These are phyloP conservation scores for Sylvietta virens DNA, from an alignment of 2,113 vertebrate genomes.

Conservation along the genomic window DNA sequence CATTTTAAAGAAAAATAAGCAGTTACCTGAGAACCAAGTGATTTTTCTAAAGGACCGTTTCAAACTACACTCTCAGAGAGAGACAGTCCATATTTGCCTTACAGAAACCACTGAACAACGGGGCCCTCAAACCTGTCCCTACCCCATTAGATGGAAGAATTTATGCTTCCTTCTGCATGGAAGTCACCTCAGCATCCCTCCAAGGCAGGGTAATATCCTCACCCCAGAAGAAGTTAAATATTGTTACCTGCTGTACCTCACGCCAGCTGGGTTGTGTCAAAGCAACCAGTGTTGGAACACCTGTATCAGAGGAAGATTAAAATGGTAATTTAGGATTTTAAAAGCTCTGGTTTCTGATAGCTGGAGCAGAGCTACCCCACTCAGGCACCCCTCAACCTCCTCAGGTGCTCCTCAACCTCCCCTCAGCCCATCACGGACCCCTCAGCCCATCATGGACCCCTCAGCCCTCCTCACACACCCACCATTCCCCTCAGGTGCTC, in stretches of 20 bases:
- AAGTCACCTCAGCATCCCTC: background rate
- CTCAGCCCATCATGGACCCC: background rate
- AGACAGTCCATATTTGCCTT: background rate
- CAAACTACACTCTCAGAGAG: background rate
- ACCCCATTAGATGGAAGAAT: background rate
- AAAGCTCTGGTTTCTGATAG: background rate
- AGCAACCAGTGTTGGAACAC: background rate
- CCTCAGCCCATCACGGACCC: background rate
- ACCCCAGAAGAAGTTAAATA: background rate
- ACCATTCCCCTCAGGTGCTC: background rate
- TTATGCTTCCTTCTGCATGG: background rate
- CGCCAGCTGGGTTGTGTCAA: background rate
- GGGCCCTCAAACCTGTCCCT: background rate
- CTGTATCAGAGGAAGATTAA: background rate
- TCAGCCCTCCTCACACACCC: background rate
- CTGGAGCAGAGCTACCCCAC: background rate
- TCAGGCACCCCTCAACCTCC: background rate
- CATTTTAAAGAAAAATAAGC: background rate
- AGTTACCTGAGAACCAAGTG: background rate
- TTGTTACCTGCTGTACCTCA: background rate
- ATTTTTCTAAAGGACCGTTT: background rate
- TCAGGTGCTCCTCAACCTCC: background rate
- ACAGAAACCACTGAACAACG: background rate
- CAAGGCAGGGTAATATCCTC: background rate
- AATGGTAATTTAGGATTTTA: background rate